Percentiles rank a stretch among this genome's conserved stretches.
Conservation (phyloP, 2,113 vertebrate genomes). For the Physeter macrocephalus region DNA sequence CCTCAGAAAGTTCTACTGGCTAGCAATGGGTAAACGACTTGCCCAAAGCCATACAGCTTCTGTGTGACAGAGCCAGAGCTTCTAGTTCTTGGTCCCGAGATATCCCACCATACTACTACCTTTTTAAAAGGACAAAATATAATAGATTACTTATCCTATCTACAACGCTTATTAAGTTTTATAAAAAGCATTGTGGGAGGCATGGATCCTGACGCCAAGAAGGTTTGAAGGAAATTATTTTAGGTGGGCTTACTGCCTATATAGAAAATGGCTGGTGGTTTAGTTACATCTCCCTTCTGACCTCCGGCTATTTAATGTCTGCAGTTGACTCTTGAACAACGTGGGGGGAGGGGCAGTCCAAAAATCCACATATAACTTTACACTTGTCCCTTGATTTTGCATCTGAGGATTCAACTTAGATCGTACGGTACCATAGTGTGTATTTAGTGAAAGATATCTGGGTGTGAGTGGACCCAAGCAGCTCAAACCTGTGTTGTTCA, state of each 20-base stretch:
- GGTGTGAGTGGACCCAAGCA: neutral
- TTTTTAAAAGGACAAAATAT: neutral
- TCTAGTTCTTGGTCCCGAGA: neutral
- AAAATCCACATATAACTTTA: neutral
- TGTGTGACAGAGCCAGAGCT: neutral
- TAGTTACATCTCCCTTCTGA: neutral
- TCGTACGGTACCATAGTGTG: neutral
- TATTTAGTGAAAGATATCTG: neutral
- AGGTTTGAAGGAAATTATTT: neutral
- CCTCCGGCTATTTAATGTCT: neutral
- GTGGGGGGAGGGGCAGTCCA: neutral
- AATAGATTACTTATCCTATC: neutral
- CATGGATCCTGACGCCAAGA: neutral
- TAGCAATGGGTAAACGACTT: neutral
- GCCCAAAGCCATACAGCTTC: neutral
- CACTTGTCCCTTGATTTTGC: neutral
- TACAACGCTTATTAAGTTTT: neutral
- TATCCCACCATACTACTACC: neutral
- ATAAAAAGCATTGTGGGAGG: neutral
- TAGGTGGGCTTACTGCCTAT: neutral
- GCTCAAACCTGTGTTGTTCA: neutral
- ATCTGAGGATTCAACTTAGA: neutral
- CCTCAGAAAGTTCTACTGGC: neutral
- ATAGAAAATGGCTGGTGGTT: neutral
- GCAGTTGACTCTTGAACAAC: neutral